A percentile compares a stretch with the other conserved stretches of the same genome.
Evolutionary conservation across 2,888 invertebrate species (phyloP).

Genomic region (Eristalis tenax): DNA sequence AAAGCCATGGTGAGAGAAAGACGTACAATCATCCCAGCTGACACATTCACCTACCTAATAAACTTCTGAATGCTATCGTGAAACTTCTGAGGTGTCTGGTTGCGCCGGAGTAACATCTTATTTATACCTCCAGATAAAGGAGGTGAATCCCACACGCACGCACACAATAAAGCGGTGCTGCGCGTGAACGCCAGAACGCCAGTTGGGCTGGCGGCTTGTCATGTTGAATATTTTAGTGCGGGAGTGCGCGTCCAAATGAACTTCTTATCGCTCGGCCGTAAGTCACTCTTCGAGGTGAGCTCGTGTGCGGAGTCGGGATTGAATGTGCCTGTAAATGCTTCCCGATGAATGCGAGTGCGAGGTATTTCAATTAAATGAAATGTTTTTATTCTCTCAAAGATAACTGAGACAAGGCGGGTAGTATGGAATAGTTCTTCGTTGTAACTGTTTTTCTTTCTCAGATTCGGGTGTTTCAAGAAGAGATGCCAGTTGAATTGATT

Average conservation of each 20-base stretch:
- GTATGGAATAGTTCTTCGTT: too few relatives aligned
- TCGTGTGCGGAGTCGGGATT: slow-evolving; percentile 26
- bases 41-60: slow-evolving; percentile 61
- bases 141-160: slow-evolving; percentile 62
- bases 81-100: slow-evolving; percentile 66
- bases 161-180: slow-evolving; percentile 3
- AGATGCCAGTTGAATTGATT: not conserved
- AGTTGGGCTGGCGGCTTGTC: slow-evolving; percentile 21
- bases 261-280: slow-evolving; percentile 55
- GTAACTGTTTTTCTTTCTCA: not conserved
- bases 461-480: not conserved
- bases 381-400: not conserved
- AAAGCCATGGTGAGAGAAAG: not conserved
- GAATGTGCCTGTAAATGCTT: slow-evolving; percentile 12
- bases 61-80: slow-evolving; percentile 63
- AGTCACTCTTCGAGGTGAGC: slow-evolving; percentile 65
- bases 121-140: slow-evolving; percentile 57
- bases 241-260: slow-evolving; percentile 59
- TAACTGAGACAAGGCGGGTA: not conserved
- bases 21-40: slow-evolving; percentile 32
- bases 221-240: slow-evolving; percentile 39
- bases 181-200: slow-evolving; percentile 7
- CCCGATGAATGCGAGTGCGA: not conserved
- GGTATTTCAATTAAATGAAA: slow-evolving; percentile 30
- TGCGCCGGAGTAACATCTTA: slow-evolving; percentile 67